Conservation (phyloP, 2,113 vertebrate species). For the Erinaceus europaeus region DNA sequence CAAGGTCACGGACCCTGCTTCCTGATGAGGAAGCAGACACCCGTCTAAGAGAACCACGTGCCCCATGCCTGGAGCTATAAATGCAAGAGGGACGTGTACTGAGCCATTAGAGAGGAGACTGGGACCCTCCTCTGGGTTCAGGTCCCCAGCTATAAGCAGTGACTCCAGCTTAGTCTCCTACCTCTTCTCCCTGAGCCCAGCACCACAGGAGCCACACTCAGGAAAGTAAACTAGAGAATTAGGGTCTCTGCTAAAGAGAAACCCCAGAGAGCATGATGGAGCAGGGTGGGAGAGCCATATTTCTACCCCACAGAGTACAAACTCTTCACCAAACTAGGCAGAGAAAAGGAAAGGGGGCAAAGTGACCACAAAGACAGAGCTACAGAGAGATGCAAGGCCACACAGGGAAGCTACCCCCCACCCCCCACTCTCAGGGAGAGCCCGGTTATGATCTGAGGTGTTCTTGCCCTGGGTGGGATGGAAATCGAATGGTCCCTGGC, state of each 20-base stretch:
- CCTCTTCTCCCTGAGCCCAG: neutral
- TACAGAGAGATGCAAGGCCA: no score
- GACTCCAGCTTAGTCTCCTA: neutral
- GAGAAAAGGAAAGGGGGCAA: neutral
- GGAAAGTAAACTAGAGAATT: neutral
- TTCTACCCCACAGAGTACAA: neutral
- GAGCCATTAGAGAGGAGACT: neutral
- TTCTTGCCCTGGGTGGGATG: no score
- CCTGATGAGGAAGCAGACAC: neutral
- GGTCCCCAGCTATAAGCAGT: neutral
- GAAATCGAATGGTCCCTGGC: neutral
- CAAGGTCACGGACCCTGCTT: neutral
- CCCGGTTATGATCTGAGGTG: neutral
- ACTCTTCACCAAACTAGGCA: neutral
- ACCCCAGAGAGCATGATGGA: neutral
- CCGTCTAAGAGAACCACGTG: neutral
- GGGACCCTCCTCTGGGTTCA: rapidly evolving
- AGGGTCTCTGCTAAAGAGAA: neutral
- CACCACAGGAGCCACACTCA: neutral
- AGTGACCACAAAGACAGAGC: no score
- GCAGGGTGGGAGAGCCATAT: neutral
- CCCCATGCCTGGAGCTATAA: rapidly evolving
- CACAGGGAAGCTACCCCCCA: no score
- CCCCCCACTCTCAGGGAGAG: neutral
- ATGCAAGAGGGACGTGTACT: neutral